Evolutionary conservation across 2,113 vertebrate species (phyloP).

Genomic region (Microtus richardsoni): DNA sequence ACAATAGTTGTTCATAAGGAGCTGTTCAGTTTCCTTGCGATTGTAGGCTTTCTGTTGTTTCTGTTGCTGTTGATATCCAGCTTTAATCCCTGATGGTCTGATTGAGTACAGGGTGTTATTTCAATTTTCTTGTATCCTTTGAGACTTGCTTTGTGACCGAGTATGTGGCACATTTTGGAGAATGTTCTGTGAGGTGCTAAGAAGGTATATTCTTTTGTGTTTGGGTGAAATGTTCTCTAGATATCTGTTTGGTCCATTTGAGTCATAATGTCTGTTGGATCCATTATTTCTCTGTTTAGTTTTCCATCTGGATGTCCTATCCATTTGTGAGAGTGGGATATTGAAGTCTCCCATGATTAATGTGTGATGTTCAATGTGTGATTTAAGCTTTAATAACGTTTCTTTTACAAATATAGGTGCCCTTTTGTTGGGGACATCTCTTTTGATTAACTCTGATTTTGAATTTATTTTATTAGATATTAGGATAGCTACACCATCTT

Average conservation of each 20-base stretch:
- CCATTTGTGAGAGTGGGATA: background rate
- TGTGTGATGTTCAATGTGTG: background rate
- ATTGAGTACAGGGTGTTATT: background rate
- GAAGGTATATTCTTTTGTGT: background rate
- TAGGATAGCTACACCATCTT: background rate
- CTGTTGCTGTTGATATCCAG: background rate
- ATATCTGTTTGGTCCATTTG: background rate
- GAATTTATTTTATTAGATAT: background rate
- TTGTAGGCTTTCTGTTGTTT: background rate
- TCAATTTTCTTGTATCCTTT: background rate
- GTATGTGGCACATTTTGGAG: background rate
- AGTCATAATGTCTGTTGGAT: no score
- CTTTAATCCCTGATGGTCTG: background rate
- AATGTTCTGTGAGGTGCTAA: background rate
- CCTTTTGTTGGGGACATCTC: background rate
- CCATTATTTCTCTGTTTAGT: background rate
- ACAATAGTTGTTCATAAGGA: background rate
- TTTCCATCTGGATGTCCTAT: background rate
- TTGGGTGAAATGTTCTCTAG: background rate
- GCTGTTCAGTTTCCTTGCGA: background rate
- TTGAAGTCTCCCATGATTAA: background rate
- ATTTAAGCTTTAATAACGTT: background rate
- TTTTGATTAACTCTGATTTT: background rate
- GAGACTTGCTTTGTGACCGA: background rate
- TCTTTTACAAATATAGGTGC: background rate